These are phyloP conservation scores for Actinopyga echinites DNA, from an alignment of 53 echinoderm and acorn worm genomes.

Conservation along the genomic window DNA sequence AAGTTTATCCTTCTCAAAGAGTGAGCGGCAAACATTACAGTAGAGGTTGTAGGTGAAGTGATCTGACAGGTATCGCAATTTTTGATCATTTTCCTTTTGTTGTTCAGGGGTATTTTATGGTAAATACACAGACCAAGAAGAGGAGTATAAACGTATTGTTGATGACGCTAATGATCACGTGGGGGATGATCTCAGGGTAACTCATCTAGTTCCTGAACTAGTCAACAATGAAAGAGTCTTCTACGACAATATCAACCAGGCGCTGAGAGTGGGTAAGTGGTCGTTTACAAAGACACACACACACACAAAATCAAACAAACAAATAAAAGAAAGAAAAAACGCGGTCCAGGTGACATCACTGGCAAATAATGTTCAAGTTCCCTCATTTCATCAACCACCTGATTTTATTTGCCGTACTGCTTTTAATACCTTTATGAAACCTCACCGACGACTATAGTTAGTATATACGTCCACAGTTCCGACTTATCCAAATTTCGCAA, in stretches of 20 bases:
- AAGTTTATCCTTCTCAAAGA: conserved; percentile 97
- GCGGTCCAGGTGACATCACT: no score
- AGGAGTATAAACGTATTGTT: conserved; percentile 80
- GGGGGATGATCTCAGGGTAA: conserved; percentile 57
- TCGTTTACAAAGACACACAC: no score
- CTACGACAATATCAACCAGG: conserved; percentile 76
- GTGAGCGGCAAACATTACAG: conserved; percentile 92
- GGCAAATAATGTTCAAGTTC: no score
- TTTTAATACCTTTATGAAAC: no score
- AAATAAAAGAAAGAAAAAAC: not conserved
- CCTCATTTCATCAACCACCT: no score
- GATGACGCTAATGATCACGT: conserved; percentile 73
- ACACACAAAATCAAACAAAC: no score
- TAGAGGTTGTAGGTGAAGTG: conserved; percentile 99
- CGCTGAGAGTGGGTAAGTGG: conserved; percentile 73
- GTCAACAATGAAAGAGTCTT: conserved; percentile 19
- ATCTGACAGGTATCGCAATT: no score
- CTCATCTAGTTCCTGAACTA: conserved; percentile 64
- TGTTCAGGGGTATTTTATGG: conserved; percentile 77
- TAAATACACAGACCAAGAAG: conserved; percentile 53
- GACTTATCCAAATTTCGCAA: no score
- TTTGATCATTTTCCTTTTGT: not conserved
- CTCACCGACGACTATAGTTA: no score
- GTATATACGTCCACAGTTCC: no score
- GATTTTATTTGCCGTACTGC: no score